phyloP scores from a whole-genome alignment of 2,797 vertebrate species.

The Galago senegalensis region DNA sequence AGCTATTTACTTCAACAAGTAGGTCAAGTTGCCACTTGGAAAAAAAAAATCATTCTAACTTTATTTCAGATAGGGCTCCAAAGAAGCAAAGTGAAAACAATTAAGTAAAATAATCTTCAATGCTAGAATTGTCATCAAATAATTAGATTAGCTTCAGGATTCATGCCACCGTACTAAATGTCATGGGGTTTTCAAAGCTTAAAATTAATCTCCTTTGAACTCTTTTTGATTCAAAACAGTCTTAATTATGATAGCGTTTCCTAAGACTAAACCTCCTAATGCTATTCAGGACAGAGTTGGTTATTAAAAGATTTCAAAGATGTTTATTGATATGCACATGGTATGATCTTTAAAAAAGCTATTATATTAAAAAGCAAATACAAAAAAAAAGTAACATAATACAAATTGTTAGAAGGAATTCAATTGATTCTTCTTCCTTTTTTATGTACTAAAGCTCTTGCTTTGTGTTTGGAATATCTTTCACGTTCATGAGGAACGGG shows the following conservation, averaged over 20 bases:
- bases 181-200: conserved; percentile 76
- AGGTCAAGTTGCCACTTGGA: background rate
- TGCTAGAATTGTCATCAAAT: conserved; percentile 73
- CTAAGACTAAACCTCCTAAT: conserved; percentile 72
- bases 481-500: background rate
- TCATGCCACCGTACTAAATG: conserved; percentile 46
- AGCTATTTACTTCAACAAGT: conserved; percentile 20
- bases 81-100: conserved; percentile 73
- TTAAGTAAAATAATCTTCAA: conserved; percentile 73
- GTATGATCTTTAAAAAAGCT: conserved; percentile 46
- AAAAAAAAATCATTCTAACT: background rate
- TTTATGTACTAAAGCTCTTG: background rate
- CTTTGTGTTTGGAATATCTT: conserved; percentile 43
- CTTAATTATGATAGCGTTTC: conserved; percentile 80
- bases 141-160: conserved; percentile 80
- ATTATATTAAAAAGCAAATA: conserved; percentile 21
- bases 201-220: conserved; percentile 84
- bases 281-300: conserved; percentile 39
- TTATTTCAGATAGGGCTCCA: conserved; percentile 51
- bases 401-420: background rate
- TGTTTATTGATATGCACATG: conserved; percentile 65
- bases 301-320: conserved; percentile 80
- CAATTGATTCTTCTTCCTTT: background rate
- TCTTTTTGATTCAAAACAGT: conserved; percentile 71
- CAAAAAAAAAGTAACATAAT: background rate